Percentiles rank a stretch among this genome's conserved stretches.
These are phyloP conservation scores for Lochmaea capreae DNA, from an alignment of 2,888 invertebrate genomes.

Conservation along the genomic window DNA sequence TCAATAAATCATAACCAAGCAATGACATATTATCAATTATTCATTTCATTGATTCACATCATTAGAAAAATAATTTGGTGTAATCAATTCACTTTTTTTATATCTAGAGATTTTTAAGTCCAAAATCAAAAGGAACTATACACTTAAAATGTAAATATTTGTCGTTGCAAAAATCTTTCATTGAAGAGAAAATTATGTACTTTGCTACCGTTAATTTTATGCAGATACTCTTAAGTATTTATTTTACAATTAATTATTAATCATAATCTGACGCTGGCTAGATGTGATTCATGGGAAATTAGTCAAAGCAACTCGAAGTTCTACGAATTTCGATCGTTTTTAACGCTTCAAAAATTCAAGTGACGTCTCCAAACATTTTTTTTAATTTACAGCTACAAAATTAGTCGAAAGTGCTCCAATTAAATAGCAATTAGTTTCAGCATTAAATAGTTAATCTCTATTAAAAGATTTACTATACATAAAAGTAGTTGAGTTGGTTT, in stretches of 20 bases:
- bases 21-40: not conserved
- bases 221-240: not conserved
- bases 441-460: not conserved
- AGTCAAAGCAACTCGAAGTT: slow-evolving; percentile 5
- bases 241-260: not conserved
- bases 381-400: not conserved
- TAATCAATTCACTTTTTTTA: not conserved
- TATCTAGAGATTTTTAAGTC: too few species aligned
- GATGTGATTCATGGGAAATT: slow-evolving; percentile 16
- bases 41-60: not conserved
- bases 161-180: too few species aligned
- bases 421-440: not conserved
- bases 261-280: not conserved
- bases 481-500: too few species aligned
- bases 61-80: not conserved
- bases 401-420: not conserved
- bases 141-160: too few species aligned
- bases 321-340: not conserved
- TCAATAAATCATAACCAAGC: not conserved
- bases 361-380: not conserved
- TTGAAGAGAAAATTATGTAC: not conserved
- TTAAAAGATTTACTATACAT: not conserved
- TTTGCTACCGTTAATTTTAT: not conserved
- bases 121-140: too few species aligned
- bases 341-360: not conserved